Evolutionary conservation across 2,888 invertebrate genomes (phyloP), one percentile per base, ranked within the genome.

Genomic region (Callyntrura guangdongensis): DNA sequence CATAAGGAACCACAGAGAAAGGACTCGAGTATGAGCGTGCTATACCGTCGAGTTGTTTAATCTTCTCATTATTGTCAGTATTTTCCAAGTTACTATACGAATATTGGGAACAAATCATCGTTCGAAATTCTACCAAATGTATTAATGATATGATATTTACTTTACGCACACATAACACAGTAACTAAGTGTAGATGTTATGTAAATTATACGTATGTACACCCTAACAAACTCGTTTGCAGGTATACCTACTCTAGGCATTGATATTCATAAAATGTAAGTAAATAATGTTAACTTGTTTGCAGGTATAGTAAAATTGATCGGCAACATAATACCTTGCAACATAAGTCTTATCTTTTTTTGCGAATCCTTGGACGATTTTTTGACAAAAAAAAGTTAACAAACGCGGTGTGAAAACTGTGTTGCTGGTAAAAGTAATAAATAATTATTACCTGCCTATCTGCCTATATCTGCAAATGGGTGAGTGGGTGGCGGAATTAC

Each of bases 281-380:
- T 20, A 77, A 49, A 64, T 64, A 64, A 64, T 11, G 25, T 36
- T 36, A 36, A 36, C 36, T 36, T 36, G 36, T 36, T 4, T 36
- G 2, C 36, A 2, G 3, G 36, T 36, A 2, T 6, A 36, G 36
- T 6, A 36, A 36, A 36, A 36, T 17, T 17, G 61, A 14, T 17
- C 20, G 8, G 6, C 17, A n/a, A 8, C 1, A 17, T 17, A 45
- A 14, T 17, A 72, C 4, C 45, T 67, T 67, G 27, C 17, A 1
- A 79, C 64, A n/a, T 36, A 14, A 17, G 3, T 27, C 69, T 85
- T 85, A 85, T 85, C 84, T 61, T 8, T 82, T 36, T 85, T 69
- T 17, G 84, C 69, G n/a, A 85, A 85, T 85, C 84, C 84, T 85
- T 85, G 84, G 53, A 69, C 56, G 53, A 72, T 67, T 56, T 36